Conservation (phyloP, 1,140 invertebrate species). For the Conopomorpha cramerella region DNA sequence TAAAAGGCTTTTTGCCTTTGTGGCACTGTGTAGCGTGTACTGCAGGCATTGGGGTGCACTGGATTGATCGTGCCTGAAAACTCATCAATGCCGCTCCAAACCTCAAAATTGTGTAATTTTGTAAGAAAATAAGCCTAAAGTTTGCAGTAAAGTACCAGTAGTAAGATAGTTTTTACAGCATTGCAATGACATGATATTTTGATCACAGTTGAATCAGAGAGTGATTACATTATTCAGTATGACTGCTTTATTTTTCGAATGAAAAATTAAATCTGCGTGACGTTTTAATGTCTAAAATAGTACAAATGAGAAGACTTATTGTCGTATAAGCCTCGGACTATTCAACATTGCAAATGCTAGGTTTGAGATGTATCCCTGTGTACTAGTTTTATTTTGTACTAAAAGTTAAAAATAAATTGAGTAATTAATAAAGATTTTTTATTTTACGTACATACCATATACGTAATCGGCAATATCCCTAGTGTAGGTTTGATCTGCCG, state of each 20-base stretch:
- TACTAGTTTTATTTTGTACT: constrained; percentile 64
- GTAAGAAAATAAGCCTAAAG: constrained; percentile 42
- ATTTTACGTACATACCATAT: constrained; percentile 7
- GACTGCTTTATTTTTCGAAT: constrained; percentile 48
- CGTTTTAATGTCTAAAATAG: constrained; percentile 61
- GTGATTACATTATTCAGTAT: constrained; percentile 61
- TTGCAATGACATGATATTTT: constrained; percentile 24
- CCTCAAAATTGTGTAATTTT: constrained; percentile 57
- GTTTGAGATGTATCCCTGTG: constrained; percentile 62
- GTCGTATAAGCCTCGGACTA: constrained; percentile 57
- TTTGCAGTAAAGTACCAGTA: constrained; percentile 34
- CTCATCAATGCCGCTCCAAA: constrained; percentile 57
- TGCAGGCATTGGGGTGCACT: constrained; percentile 45
- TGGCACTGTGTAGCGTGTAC: constrained; percentile 28
- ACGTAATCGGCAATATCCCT: too few relatives aligned
- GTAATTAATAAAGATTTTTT: constrained; percentile 24
- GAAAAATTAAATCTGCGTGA: constrained; percentile 54
- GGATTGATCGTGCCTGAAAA: constrained; percentile 57
- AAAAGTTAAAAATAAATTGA: constrained; percentile 60
- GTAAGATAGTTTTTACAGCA: constrained; percentile 36
- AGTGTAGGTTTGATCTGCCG: too few relatives aligned
- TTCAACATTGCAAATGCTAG: constrained; percentile 60
- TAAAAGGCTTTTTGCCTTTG: too few relatives aligned
- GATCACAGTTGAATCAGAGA: constrained; percentile 35
- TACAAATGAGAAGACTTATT: constrained; percentile 65